Evolutionary conservation across 2,888 invertebrate genomes (phyloP).

Genomic region (Halocaridina rubra): DNA sequence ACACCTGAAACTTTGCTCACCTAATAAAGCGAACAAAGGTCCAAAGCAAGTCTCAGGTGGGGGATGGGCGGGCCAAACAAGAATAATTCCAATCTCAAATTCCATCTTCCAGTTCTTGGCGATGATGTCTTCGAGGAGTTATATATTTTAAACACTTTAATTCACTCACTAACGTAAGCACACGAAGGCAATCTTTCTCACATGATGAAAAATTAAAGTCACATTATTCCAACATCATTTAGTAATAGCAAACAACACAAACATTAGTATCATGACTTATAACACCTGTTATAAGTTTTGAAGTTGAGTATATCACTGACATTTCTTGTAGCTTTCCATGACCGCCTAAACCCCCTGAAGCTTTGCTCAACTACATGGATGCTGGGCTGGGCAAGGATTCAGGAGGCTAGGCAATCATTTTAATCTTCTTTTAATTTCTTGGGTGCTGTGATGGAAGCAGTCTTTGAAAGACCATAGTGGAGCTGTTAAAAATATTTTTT

Average conservation of each 20-base stretch:
- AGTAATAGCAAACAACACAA: no score
- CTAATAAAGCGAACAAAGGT: conserved; percentile 61
- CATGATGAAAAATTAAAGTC: not conserved
- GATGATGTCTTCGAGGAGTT: not conserved
- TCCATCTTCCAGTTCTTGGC: not conserved
- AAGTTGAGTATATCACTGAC: not conserved
- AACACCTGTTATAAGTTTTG: no score
- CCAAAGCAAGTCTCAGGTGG: conserved; percentile 60
- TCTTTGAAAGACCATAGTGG: not conserved
- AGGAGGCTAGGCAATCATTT: conserved; percentile 43
- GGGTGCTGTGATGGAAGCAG: not conserved
- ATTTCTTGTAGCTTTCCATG: not conserved
- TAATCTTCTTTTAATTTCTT: not conserved
- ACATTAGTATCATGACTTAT: no score
- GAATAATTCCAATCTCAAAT: not conserved
- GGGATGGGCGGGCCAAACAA: conserved; percentile 27
- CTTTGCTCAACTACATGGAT: conserved; percentile 55
- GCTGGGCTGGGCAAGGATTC: conserved; percentile 56
- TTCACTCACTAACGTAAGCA: not conserved
- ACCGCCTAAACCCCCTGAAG: conserved; percentile 58
- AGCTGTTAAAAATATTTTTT: not conserved
- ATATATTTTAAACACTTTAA: not conserved
- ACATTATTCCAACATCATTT: no score
- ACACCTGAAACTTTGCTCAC: conserved; percentile 65
- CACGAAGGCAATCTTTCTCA: not conserved